phyloP scores from a whole-genome alignment of 37 sponge, comb jelly and placozoan genomes.

The Hormiphora californensis region DNA sequence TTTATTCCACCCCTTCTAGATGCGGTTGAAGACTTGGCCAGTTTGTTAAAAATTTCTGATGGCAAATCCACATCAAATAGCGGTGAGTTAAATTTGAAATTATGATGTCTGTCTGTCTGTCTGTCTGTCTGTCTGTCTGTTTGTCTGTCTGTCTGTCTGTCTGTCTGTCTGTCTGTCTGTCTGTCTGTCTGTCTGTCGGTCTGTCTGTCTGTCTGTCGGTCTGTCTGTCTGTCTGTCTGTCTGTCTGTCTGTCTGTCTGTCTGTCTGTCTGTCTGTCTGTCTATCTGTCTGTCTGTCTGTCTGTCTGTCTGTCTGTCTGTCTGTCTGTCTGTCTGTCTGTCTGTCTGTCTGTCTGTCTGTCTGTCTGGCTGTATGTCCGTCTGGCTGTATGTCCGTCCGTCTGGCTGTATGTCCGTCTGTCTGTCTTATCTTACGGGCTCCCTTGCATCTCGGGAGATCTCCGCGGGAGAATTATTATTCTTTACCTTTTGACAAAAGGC shows the following conservation, averaged over 20 bases:
- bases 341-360: not conserved
- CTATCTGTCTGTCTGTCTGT: not conserved
- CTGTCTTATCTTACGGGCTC: not conserved
- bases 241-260: not conserved
- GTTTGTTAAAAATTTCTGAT: not conserved
- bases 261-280: not conserved
- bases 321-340: not conserved
- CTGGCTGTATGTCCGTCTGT: not conserved
- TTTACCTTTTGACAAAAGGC: too few relatives aligned
- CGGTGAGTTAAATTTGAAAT: not conserved
- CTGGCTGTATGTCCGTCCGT: not conserved
- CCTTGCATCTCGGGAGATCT: too few relatives aligned
- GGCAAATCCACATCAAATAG: not conserved
- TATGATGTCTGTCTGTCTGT: not conserved
- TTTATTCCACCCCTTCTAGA: not conserved
- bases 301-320: not conserved
- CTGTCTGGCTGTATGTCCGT: not conserved
- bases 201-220: not conserved
- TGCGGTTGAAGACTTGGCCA: not conserved
- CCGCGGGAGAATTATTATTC: too few relatives aligned
- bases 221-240: not conserved
- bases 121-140: not conserved
- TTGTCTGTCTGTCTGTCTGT: not conserved
- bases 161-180: not conserved
- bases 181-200: not conserved